Conservation (phyloP, 2,113 vertebrate species). For the Anarhynchus alexandrinus region DNA sequence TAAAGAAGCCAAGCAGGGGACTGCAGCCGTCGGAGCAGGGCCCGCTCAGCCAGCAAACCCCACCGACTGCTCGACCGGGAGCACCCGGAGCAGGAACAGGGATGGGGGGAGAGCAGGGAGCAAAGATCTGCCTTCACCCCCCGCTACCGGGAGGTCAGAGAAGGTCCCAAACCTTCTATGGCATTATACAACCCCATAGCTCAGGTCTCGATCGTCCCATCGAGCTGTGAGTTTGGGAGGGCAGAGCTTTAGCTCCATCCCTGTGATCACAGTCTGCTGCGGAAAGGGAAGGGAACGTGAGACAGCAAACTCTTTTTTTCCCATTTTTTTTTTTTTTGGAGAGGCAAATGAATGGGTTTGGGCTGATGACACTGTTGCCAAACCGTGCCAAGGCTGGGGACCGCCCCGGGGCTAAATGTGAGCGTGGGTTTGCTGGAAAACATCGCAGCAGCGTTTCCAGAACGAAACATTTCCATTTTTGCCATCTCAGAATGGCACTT, state of each 20-base stretch:
- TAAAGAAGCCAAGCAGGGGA: neutral
- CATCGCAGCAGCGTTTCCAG: rapidly evolving
- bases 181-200: rapidly evolving
- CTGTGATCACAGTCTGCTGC: neutral
- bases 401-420: neutral
- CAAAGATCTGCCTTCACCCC: neutral
- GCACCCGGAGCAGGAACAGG: rapidly evolving
- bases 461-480: neutral
- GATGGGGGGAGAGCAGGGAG: neutral
- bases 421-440: neutral
- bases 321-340: neutral
- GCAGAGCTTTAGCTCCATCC: neutral
- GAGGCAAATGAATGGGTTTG: neutral
- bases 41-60: neutral
- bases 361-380: neutral
- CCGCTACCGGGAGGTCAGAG: neutral
- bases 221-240: neutral
- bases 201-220: neutral
- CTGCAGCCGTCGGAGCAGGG: neutral
- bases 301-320: neutral
- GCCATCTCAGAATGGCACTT: neutral
- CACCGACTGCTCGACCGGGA: neutral
- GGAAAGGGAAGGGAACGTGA: neutral
- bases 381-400: neutral
- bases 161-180: neutral